Evolutionary conservation across 35 echinoderm and acorn worm genomes (phyloP).

Genomic region (Hemicentrotus pulcherrimus): DNA sequence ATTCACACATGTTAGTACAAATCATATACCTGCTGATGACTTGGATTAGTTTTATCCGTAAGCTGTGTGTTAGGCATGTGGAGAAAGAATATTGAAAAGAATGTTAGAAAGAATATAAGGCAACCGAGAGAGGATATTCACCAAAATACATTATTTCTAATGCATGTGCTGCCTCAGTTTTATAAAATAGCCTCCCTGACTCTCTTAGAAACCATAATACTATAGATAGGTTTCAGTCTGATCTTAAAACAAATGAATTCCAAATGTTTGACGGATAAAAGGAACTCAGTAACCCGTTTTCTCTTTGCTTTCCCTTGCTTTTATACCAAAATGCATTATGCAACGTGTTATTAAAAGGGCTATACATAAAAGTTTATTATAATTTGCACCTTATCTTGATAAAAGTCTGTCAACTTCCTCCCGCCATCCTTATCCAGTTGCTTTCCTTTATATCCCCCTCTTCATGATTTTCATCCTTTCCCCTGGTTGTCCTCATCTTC

Average conservation of each 20-base stretch:
- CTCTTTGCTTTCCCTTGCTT: too few species aligned
- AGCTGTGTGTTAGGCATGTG: slow-evolving; percentile 7
- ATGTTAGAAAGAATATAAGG: background rate
- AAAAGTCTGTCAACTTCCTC: background rate
- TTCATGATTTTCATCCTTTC: background rate
- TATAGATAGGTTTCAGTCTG: too few species aligned
- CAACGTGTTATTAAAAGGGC: too few species aligned
- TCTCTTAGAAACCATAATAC: too few species aligned
- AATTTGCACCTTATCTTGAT: too few species aligned
- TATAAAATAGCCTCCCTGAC: too few species aligned
- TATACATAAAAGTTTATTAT: background rate
- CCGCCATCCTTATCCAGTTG: background rate
- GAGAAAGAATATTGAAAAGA: background rate
- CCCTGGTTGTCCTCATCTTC: background rate
- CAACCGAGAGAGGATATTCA: background rate
- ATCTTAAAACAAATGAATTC: too few species aligned
- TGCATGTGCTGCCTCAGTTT: background rate
- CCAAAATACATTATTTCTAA: background rate
- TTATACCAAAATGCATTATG: too few species aligned
- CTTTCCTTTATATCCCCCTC: background rate
- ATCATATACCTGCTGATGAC: background rate
- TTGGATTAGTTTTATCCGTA: slow-evolving; percentile 13
- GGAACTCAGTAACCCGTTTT: too few species aligned
- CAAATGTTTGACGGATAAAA: too few species aligned
- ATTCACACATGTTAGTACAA: background rate